Base-by-base conservation (phyloP, 1,140 invertebrate species). In the Tetramorium alpestre region DNA sequence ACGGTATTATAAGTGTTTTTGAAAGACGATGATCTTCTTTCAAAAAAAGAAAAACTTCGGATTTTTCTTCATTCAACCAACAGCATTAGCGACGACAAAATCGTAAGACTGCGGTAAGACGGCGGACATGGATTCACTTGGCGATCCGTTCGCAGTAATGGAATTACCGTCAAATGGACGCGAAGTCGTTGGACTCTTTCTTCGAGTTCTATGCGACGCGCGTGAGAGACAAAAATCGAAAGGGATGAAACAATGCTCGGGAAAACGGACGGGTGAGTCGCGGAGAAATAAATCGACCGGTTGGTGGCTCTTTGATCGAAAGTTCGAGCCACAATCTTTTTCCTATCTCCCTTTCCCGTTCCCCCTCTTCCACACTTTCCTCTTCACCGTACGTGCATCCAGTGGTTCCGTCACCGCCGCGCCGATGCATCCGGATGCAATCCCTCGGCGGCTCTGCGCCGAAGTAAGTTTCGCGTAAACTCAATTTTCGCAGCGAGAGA, bases 381-480 rank as follows among this genome's bases (percentile, higher is more conserved):
- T 65, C 16, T 8, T n/a, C 51, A 0, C 11, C 80, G 41, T 82
- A 82, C 56, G 41, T 73, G 69, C 80, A 60, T 77, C 38, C 16
- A 62, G 65, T 28, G 13, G 77, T 44, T 13, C 5, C 60, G 56
- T 25, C 38, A 41, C 28, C 16, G 44, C 56, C 25, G 25, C 25
- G 22, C 22, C 18, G 33, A 28, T 60, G 60, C 65, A 75, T 62
- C 25, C 72, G 62, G 47, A 77, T 70, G 69, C 65, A 88, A 87
- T 90, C 85, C 88, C 64, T 65, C 51, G 89, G 16, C 80, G 77
- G 80, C 62, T 90, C n/a, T 41, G 64, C 62, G 56, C 58, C 33
- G 18, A 72, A 73, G 86, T 56, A 87, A 90, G 67, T 90, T 87
- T 87, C 89, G 77, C 88, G 77, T 87, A 89, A 90, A 90, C 89